These are phyloP conservation scores for Marmota monax DNA, from an alignment of 2,113 vertebrate genomes.

Conservation along the genomic window DNA sequence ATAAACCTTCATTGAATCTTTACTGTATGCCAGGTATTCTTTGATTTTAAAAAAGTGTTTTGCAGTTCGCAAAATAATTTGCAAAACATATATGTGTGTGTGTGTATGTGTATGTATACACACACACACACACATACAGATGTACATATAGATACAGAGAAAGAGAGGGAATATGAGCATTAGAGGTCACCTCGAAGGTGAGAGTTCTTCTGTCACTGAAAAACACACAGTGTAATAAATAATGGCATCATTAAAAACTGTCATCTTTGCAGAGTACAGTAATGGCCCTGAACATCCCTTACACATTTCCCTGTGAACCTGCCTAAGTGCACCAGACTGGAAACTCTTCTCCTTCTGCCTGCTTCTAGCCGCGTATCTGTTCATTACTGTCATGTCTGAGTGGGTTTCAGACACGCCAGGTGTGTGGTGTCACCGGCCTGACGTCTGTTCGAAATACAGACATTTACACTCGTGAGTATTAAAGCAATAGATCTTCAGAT, in stretches of 20 bases:
- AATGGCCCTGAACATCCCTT: conserved; percentile 47
- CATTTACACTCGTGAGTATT: conserved; percentile 40
- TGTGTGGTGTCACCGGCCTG: conserved; percentile 70
- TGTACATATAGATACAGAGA: not conserved
- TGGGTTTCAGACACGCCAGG: conserved; percentile 69
- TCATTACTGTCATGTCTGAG: conserved; percentile 78
- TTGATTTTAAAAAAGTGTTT: conserved; percentile 50
- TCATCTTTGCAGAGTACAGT: conserved; percentile 73
- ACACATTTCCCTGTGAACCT: conserved; percentile 50
- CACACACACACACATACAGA: too few relatives aligned
- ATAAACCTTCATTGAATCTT: conserved; percentile 32
- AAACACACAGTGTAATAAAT: conserved; percentile 81
- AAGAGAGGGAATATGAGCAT: not conserved
- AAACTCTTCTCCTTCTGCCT: conserved; percentile 38
- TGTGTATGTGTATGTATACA: too few relatives aligned
- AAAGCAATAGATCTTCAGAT: conserved; percentile 74
- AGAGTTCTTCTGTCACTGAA: conserved; percentile 74
- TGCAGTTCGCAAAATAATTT: conserved; percentile 5
- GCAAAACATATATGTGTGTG: not conserved
- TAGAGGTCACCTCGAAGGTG: conserved; percentile 73
- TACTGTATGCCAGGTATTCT: not conserved
- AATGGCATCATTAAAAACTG: conserved; percentile 82
- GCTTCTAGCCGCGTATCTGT: conserved; percentile 51
- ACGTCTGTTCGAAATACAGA: conserved; percentile 51
- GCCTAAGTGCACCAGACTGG: not conserved